Percentiles rank a stretch among this genome's conserved stretches.
Evolutionary conservation across 2,888 invertebrate genomes (phyloP).

Genomic region (Clepsis dumicolana): DNA sequence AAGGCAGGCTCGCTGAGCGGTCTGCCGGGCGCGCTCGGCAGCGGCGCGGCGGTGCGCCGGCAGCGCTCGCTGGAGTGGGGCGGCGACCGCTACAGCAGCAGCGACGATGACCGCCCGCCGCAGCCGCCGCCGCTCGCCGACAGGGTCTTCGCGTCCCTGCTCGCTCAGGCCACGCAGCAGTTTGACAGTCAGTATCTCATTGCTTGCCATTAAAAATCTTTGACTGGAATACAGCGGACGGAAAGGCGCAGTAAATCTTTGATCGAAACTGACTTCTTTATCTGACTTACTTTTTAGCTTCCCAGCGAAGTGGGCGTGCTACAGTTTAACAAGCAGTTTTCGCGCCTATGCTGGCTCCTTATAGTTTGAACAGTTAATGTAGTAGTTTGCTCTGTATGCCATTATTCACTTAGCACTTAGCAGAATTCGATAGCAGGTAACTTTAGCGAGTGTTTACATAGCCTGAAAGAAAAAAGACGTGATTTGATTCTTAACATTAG

Average conservation of each 20-base stretch:
- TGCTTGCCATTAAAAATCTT: not conserved
- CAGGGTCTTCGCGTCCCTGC: conserved; percentile 82
- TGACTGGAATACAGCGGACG: too few relatives aligned
- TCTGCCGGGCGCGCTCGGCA: conserved; percentile 63
- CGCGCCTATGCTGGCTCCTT: too few relatives aligned
- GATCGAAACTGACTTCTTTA: too few relatives aligned
- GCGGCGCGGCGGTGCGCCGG: conserved; percentile 71
- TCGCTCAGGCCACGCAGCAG: conserved; percentile 84
- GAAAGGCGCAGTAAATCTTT: too few relatives aligned
- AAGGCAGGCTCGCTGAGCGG: conserved; percentile 82
- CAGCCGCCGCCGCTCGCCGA: conserved; percentile 82
- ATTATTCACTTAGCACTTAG: not conserved
- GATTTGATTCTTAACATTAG: conserved; percentile 5
- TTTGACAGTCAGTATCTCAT: conserved; percentile 73
- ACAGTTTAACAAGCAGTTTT: too few relatives aligned
- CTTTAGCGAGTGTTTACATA: not conserved
- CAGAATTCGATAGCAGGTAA: not conserved
- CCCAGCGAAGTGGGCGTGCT: too few relatives aligned
- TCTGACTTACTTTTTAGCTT: too few relatives aligned
- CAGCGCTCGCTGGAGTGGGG: conserved; percentile 87
- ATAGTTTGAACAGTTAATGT: too few relatives aligned
- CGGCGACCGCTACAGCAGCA: conserved; percentile 86
- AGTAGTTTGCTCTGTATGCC: too few relatives aligned
- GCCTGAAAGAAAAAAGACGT: conserved; percentile 7
- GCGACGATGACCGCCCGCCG: conserved; percentile 82